These are phyloP conservation scores for Clarias fuscus DNA, from an alignment of 2,797 vertebrate species.

Conservation along the genomic window DNA sequence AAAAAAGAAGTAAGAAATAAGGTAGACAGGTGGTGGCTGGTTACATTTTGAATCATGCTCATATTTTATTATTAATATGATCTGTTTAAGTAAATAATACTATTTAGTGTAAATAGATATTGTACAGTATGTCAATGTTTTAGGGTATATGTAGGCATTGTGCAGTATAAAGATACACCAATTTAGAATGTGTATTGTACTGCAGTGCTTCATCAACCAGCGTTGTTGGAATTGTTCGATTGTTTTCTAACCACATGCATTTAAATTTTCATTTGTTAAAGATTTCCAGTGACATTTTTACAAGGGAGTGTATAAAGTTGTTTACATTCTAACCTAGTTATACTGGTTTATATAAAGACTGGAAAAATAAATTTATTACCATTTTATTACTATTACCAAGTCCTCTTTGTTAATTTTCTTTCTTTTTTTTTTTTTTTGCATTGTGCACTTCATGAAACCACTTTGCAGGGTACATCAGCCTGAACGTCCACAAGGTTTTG, in stretches of 20 bases:
- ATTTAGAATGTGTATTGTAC: background rate
- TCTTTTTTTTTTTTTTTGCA: conserved; percentile 6
- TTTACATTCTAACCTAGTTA: conserved; percentile 23
- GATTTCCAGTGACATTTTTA: background rate
- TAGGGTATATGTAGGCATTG: background rate
- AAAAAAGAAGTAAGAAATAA: background rate
- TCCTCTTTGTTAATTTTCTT: background rate
- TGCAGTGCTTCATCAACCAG: background rate
- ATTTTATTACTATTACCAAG: conserved; percentile 3
- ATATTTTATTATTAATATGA: conserved; percentile 1
- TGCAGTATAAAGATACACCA: background rate
- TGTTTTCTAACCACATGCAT: background rate
- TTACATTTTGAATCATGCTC: background rate
- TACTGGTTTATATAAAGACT: background rate
- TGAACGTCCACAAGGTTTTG: background rate
- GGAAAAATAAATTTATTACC: conserved; percentile 29
- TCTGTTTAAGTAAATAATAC: background rate
- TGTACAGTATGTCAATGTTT: conserved; percentile 1
- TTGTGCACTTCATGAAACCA: background rate
- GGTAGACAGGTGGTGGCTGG: background rate
- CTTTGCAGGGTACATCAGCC: background rate
- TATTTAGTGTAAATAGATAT: background rate
- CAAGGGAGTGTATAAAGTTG: conserved; percentile 14
- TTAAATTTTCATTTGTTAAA: conserved; percentile 18
- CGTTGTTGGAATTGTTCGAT: background rate